These are phyloP conservation scores for Actinostola sp. DNA, from an alignment of 92 coral and sea anemone species.

Conservation along the genomic window DNA sequence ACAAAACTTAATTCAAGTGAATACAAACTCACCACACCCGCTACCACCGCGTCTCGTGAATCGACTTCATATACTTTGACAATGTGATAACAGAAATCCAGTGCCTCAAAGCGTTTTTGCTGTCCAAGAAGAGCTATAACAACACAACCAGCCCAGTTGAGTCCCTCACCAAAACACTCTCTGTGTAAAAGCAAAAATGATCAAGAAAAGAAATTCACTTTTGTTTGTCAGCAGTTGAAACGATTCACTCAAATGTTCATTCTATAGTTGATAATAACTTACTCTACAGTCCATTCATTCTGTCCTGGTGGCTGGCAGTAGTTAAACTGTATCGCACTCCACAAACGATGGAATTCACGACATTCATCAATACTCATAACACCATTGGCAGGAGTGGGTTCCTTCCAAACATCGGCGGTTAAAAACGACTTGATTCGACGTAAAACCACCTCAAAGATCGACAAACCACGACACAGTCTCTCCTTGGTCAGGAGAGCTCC, in stretches of 20 bases:
- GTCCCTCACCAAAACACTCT: conserved; percentile 94
- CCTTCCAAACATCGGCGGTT: conserved; percentile 84
- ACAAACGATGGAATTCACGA: conserved; percentile 90
- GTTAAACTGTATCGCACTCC: conserved; percentile 98
- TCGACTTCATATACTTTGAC: conserved; percentile 93
- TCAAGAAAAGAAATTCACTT: no score
- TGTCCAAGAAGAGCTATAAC: conserved; percentile 88
- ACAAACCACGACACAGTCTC: conserved; percentile 95
- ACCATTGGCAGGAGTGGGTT: conserved; percentile 74
- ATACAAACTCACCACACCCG: conserved; percentile 88
- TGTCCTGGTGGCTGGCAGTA: conserved; percentile 92
- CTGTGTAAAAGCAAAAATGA: conserved; percentile 45
- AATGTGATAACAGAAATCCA: conserved; percentile 95
- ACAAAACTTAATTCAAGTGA: no score
- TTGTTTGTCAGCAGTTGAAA: not conserved
- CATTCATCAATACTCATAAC: conserved; percentile 98
- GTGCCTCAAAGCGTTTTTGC: conserved; percentile 91
- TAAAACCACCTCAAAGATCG: conserved; percentile 90
- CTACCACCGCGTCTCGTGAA: conserved; percentile 87
- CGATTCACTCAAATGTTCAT: not conserved
- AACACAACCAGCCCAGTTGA: conserved; percentile 97
- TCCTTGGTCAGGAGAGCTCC: conserved; percentile 97
- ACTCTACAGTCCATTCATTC: conserved; percentile 91
- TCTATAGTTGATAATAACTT: conserved; percentile 33
- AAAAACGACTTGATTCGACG: conserved; percentile 77